Evolutionary conservation across 2,888 invertebrate genomes (phyloP), one percentile per base, ranked within the genome.

Genomic region (Luperina testacea): DNA sequence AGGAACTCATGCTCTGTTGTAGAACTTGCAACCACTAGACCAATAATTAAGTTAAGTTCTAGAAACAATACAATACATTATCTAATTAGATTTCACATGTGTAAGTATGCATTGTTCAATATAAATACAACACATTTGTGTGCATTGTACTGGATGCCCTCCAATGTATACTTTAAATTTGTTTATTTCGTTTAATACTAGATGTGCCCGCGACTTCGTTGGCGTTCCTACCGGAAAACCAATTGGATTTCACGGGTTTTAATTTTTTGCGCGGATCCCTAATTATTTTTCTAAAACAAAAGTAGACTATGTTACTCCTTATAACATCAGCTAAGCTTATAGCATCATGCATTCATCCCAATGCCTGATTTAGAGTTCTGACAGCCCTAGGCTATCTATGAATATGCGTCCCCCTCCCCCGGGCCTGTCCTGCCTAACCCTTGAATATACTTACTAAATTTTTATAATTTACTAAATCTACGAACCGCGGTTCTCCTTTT

Each of bases 61-160:
- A 78, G 15, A 64, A 64, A 2, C 4, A 53, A 15, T 53, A 53
- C n/a, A 57, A 64, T 51, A 38, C 48, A 53, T 57, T 32, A 32
- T 48, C 17, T 59, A 38, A 69, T 63, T 53, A 53, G 59, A 53
- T 57, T 24, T 78, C 27, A 2, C 17, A 24, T 27, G 17, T 17
- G 17, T 38, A 38, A 38, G 38, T 27, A 24, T 67, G 27, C 42
- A 77, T 77, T 77, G n/a, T 65, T 76, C 20, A 20, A 6, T 38
- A 32, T 48, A 8, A 5, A 7, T 57, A 20, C 7, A 53, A 53
- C 7, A 48, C 27, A 17, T 59, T 51, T 61, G 15, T 61, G 57
- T 51, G 24, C 13, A 32, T 68, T 63, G 24, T 42, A 6, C 42
- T 63, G 20, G 1, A 72, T 51, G 6, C n/a, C 38, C 27, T 38